Percentiles rank a stretch among this genome's conserved stretches.
These are phyloP conservation scores for Phocides pigmalion DNA, from an alignment of 1,140 invertebrate species.

Conservation along the genomic window DNA sequence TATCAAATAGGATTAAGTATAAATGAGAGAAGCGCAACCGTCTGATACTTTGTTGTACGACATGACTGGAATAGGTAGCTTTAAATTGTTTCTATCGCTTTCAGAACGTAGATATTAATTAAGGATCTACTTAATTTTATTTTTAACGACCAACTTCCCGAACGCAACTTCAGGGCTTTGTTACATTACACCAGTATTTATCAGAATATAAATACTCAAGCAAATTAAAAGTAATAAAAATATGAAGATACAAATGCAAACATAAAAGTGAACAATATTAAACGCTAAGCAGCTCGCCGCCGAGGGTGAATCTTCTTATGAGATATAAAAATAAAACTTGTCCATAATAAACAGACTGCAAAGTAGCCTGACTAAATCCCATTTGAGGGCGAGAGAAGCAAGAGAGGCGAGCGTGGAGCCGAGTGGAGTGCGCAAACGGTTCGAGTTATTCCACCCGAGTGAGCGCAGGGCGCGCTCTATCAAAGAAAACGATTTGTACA, in stretches of 20 bases:
- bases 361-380: conserved; percentile 67
- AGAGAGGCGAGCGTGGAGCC: conserved; percentile 34
- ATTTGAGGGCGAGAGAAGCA: conserved; percentile 61
- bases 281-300: background rate
- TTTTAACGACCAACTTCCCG: too few relatives aligned
- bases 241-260: background rate
- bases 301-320: conserved; percentile 13
- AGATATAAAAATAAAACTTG: conserved; percentile 48
- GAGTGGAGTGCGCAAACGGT: conserved; percentile 56
- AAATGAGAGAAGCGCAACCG: conserved; percentile 68
- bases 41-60: conserved; percentile 68
- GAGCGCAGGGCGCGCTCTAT: conserved; percentile 54
- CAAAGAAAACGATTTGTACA: conserved; percentile 75
- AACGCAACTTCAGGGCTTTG: too few relatives aligned
- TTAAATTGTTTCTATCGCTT: conserved; percentile 46
- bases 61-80: conserved; percentile 62
- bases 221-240: background rate
- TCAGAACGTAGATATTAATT: conserved; percentile 3
- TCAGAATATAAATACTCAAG: background rate
- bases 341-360: conserved; percentile 57
- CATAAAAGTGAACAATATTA: conserved; percentile 8
- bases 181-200: too few relatives aligned
- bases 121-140: conserved; percentile 1
- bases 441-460: conserved; percentile 65
- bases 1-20: conserved; percentile 78